These are phyloP conservation scores for crab-eating macaque (Macaca fascicularis) DNA, from an alignment of 2,113 vertebrate genomes.

Conservation along the genomic window T2T-MFA8v1.1 NC_088385.1:80597501-80598000, in stretches of 20 bases:
- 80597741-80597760: not conserved
- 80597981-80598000: not conserved
- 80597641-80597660: not conserved
- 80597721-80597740: not conserved
- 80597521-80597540: not conserved
- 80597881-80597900: not conserved
- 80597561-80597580: not conserved
- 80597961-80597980: not conserved
- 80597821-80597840: not conserved
- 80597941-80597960: not conserved
- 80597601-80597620: not conserved
- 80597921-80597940: not conserved
- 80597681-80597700: not conserved
- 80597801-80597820: not conserved
- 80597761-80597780: not conserved
- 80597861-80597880: not conserved
- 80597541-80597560: not conserved
- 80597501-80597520: not conserved
- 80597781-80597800: not conserved
- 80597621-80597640: not conserved
- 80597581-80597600: not conserved
- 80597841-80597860: not conserved
- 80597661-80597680: not conserved
- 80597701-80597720: not conserved
- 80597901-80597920: not conserved